Percentiles rank a stretch among this genome's conserved stretches.
Evolutionary conservation across 2,888 invertebrate genomes (phyloP).

Genomic region (Drosophila glabriapex): DNA sequence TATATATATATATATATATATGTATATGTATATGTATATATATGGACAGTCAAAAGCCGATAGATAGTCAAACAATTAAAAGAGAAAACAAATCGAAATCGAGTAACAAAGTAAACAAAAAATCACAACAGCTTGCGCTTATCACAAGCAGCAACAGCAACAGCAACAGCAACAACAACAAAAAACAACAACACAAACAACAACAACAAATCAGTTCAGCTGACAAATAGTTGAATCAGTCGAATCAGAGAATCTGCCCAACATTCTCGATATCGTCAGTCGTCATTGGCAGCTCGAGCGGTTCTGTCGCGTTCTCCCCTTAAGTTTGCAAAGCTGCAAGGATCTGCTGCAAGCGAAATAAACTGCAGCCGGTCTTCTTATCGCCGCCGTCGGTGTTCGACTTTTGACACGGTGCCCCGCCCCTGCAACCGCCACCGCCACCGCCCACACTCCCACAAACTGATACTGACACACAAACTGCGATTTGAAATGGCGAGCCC

Average conservation of each 20-base stretch:
- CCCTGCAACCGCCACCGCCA: not conserved
- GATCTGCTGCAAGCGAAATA: conserved; percentile 26
- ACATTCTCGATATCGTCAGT: conserved; percentile 31
- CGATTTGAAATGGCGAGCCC: conserved; percentile 54
- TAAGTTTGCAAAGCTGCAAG: conserved; percentile 20
- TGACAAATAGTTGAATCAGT: conserved; percentile 26
- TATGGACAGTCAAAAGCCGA: not conserved
- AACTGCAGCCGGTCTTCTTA: conserved; percentile 22
- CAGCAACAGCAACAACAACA: conserved; percentile 15
- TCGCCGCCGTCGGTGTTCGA: conserved; percentile 51
- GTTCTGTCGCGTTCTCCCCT: conserved; percentile 25
- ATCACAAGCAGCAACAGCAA: conserved; percentile 39
- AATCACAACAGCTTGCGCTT: conserved; percentile 51
- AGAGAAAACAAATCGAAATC: conserved; percentile 32
- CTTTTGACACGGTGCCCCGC: conserved; percentile 53
- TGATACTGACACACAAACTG: conserved; percentile 2
- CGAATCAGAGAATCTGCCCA: conserved; percentile 34
- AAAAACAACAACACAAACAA: conserved; percentile 17
- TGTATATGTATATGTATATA: conserved; percentile 1
- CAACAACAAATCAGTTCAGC: conserved; percentile 14
- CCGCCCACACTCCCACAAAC: not conserved
- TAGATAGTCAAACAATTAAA: conserved; percentile 26
- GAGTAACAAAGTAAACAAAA: conserved; percentile 40
- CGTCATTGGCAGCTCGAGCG: conserved; percentile 42
- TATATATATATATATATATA: not conserved